A percentile compares a stretch with the other conserved stretches of the same genome.
These are phyloP conservation scores for Zaprionus lachaisei DNA, from an alignment of 1,140 invertebrate species.

Conservation along the genomic window DNA sequence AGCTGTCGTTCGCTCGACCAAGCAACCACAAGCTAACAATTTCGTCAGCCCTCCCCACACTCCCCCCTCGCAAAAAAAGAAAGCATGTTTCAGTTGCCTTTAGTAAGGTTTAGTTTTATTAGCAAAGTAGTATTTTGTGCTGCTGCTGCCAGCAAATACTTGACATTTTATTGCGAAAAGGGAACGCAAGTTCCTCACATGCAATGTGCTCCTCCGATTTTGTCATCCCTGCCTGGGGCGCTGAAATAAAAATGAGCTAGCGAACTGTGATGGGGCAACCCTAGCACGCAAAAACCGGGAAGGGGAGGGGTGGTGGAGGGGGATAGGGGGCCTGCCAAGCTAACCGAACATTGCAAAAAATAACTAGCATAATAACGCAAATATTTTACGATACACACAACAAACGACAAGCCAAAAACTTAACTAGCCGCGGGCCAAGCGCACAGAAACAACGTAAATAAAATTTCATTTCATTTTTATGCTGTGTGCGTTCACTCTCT, in stretches of 20 bases:
- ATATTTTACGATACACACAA: conserved; percentile 76
- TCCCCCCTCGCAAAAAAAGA: not conserved
- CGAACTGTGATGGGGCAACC: conserved; percentile 52
- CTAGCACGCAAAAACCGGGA: not conserved
- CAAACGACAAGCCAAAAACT: conserved; percentile 72
- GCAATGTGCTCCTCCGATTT: conserved; percentile 65
- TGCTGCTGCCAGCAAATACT: conserved; percentile 52
- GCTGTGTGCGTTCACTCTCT: conserved; percentile 10
- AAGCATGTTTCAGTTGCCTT: conserved; percentile 49
- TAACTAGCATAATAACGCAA: conserved; percentile 82
- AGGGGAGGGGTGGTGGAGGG: not conserved
- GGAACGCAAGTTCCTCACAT: conserved; percentile 34
- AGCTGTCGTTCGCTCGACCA: conserved; percentile 31
- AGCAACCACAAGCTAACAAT: conserved; percentile 44
- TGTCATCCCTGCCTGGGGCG: conserved; percentile 62
- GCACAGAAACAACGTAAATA: conserved; percentile 76
- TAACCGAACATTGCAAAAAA: conserved; percentile 54
- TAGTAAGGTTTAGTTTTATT: conserved; percentile 67
- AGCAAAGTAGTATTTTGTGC: conserved; percentile 36
- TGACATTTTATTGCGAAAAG: conserved; percentile 70
- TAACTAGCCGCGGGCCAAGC: conserved; percentile 71
- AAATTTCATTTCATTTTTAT: conserved; percentile 72
- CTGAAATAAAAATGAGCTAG: conserved; percentile 78
- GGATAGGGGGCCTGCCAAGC: not conserved
- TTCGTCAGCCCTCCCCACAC: not conserved